Evolutionary conservation across 2,888 invertebrate genomes (phyloP).

Genomic region (Alsophila aescularia): DNA sequence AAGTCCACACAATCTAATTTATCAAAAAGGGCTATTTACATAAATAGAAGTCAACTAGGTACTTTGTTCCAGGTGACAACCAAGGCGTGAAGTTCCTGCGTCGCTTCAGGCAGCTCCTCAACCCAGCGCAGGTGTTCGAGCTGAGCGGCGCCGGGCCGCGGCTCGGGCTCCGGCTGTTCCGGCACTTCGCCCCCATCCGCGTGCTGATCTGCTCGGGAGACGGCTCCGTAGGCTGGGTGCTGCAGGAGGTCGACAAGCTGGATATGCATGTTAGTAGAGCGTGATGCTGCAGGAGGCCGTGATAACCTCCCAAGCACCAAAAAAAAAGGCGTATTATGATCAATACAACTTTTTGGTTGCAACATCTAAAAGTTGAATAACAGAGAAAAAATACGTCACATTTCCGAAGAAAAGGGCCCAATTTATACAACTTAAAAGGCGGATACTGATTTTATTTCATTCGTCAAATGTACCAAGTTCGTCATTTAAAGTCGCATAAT

Average conservation of each 20-base stretch:
- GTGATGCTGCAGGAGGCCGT: too few species aligned
- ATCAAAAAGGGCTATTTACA: neutral
- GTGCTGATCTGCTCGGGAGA: slow-evolving; percentile 99
- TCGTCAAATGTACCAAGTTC: too few species aligned
- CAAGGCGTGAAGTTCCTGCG: slow-evolving; percentile 98
- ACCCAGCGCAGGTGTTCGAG: slow-evolving; percentile 99
- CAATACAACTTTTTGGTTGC: too few species aligned
- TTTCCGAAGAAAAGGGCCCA: too few species aligned
- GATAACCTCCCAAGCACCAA: too few species aligned
- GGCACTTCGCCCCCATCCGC: slow-evolving; percentile 97
- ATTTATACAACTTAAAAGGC: too few species aligned
- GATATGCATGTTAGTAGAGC: slow-evolving; percentile 93
- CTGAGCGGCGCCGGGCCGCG: slow-evolving; percentile 95
- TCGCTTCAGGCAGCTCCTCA: slow-evolving; percentile 96
- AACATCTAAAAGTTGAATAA: too few species aligned
- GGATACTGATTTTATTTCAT: too few species aligned
- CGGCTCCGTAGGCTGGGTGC: slow-evolving; percentile 99
- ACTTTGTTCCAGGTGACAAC: slow-evolving; percentile 90
- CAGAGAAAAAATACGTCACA: too few species aligned
- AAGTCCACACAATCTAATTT: neutral
- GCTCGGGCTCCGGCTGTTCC: slow-evolving; percentile 93
- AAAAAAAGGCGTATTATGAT: too few species aligned
- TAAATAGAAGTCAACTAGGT: neutral
- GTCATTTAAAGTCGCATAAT: too few species aligned
- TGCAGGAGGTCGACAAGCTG: slow-evolving; percentile 97